Conservation (phyloP, 2,113 vertebrate species). For the Nettapus auritus region DNA sequence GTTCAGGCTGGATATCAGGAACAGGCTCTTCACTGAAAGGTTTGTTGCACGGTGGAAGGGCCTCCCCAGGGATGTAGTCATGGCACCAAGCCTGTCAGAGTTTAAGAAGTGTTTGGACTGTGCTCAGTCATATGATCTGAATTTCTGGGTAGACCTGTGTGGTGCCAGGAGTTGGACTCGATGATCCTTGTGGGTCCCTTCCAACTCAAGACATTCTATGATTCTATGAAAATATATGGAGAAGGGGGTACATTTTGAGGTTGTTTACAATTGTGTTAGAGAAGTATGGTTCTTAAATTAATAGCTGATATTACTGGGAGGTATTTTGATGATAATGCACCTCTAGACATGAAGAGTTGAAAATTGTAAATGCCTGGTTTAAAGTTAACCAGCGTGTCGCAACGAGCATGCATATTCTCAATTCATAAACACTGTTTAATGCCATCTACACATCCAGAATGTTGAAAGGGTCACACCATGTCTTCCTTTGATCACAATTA, state of each 20-base stretch:
- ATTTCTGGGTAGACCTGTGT: too few species aligned
- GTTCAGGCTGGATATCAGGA: too few species aligned
- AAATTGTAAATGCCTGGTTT: not conserved
- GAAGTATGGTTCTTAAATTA: not conserved
- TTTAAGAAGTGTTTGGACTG: too few species aligned
- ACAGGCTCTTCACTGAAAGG: too few species aligned
- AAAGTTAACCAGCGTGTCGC: not conserved
- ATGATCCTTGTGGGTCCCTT: too few species aligned
- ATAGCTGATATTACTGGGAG: not conserved
- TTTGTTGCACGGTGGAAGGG: too few species aligned
- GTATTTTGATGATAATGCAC: not conserved
- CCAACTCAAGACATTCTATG: too few species aligned
- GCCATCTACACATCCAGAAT: rapidly evolving
- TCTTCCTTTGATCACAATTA: not conserved
- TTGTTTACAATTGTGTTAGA: not conserved
- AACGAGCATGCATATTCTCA: not conserved
- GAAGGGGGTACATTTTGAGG: not conserved
- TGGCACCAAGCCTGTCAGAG: too few species aligned
- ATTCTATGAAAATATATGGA: not conserved
- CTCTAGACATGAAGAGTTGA: not conserved
- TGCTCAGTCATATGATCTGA: too few species aligned
- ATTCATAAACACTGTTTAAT: not conserved
- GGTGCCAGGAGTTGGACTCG: too few species aligned
- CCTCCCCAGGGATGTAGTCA: too few species aligned
- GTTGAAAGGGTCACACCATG: rapidly evolving